Evolutionary conservation across 2,113 vertebrate genomes (phyloP), one percentile per base, ranked within the genome.

Genomic region (Gallinago jamesoni): DNA sequence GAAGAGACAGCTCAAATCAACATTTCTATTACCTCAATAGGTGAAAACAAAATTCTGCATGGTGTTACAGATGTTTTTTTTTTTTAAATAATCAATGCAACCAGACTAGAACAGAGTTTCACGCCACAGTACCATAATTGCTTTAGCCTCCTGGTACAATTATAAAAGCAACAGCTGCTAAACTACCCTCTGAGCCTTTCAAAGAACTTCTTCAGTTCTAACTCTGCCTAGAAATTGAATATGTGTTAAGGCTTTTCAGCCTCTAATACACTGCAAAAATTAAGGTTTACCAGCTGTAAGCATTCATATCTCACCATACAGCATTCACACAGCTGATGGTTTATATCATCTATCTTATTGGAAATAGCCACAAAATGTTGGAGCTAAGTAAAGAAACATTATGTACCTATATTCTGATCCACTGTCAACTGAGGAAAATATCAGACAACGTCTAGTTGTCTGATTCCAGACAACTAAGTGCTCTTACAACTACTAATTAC

Each of bases 111-210:
- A 47, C 10, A 60, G 20, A 69, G 47, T 70, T 96, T 69, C 63
- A 74, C 25, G 10, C n/a, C 79, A 83, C 45, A 81, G 78, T 28
- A 33, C 47, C 39, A 3, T 67, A 92, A 90, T 90, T 76, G 56
- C 60, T 86, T 33, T 53, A 89, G 52, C 60, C 60, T 95, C 68
- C 79, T 81, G 7, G 33, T 68, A 89, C 52, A 92, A 64, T 83
- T 90, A 48, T 27, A 86, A 84, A 78, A 88, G 64, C 43, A 94
- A 64, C 59, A 95, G 79, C 87, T 97, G 84, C 53, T 89, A 33
- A 92, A 56, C 48, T 55, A 39, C 33, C 22, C 43, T 48, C 57
- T 17, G 7, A 95, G 33, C 22, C 45, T 67, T 66, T 60, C 59
- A 76, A 56, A 57, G 17, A 82, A 47, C 8, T 57, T 28, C 23